phyloP scores from a whole-genome alignment of 2,113 vertebrate species.

The Oreocharis arfaki region DNA sequence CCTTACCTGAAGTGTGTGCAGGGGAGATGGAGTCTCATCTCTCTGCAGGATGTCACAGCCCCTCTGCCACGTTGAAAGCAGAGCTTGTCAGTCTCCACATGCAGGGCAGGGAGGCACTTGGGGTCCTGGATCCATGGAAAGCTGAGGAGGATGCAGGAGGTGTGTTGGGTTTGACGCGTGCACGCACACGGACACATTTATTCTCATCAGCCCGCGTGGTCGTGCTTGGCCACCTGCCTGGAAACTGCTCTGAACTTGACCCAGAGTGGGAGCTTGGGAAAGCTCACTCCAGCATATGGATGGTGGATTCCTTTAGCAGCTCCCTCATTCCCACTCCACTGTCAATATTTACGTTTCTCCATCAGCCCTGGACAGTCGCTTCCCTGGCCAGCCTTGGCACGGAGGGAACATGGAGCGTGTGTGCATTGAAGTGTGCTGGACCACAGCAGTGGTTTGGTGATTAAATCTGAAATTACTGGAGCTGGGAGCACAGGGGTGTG shows the following conservation, averaged over 20 bases:
- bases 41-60: not conserved
- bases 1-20: rapidly evolving
- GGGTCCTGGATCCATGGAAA: not conserved
- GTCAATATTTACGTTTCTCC: constrained; percentile 57
- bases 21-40: not conserved
- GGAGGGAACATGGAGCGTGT: not conserved
- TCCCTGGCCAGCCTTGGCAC: constrained; percentile 7
- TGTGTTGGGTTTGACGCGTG: not conserved
- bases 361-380: not conserved
- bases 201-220: not conserved
- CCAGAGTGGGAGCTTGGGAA: constrained; percentile 32
- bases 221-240: constrained; percentile 59
- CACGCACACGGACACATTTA: rapidly evolving
- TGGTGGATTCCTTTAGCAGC: not conserved
- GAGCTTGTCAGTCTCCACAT: not conserved
- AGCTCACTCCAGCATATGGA: not conserved
- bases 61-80: not conserved
- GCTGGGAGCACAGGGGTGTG: not conserved
- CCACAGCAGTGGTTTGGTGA: constrained; percentile 30
- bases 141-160: not conserved
- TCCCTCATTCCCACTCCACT: constrained; percentile 27
- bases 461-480: not conserved
- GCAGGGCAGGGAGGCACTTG: not conserved
- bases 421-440: not conserved
- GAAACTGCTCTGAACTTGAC: constrained; percentile 41